A percentile compares a stretch with the other conserved stretches of the same genome.
Conservation (phyloP, 2,113 vertebrate genomes). For the Sebastes schlegelii region DNA sequence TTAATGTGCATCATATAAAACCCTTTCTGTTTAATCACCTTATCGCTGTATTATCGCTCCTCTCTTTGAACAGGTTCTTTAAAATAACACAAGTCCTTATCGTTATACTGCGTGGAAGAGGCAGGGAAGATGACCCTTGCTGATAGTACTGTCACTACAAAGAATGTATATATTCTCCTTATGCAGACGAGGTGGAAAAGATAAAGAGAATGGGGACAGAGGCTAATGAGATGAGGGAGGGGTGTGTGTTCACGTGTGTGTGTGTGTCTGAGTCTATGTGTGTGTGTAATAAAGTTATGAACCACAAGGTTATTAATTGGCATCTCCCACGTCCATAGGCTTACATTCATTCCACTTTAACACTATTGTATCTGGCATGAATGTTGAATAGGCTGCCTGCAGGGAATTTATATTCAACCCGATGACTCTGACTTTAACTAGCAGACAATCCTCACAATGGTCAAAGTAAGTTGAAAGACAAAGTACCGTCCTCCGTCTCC, state of each 20-base stretch:
- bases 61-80: constrained; percentile 76
- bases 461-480: constrained; percentile 55
- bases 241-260: constrained; percentile 21
- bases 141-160: constrained; percentile 75
- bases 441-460: constrained; percentile 53
- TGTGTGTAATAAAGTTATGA: constrained; percentile 52
- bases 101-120: constrained; percentile 54
- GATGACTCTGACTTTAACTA: constrained; percentile 41
- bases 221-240: constrained; percentile 78
- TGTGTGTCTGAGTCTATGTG: constrained; percentile 1
- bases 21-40: constrained; percentile 73
- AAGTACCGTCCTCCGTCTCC: constrained; percentile 30
- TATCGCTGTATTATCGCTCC: constrained; percentile 70
- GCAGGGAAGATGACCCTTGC: constrained; percentile 72
- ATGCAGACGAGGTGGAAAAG: constrained; percentile 71
- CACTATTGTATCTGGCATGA: constrained; percentile 50
- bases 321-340: constrained; percentile 57
- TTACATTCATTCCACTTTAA: constrained; percentile 60
- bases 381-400: constrained; percentile 58
- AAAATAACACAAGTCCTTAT: constrained; percentile 77
- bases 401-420: constrained; percentile 55
- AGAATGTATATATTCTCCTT: constrained; percentile 77
- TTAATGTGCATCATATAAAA: constrained; percentile 79
- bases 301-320: constrained; percentile 76
- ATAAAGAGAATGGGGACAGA: constrained; percentile 75